Base-by-base conservation (phyloP, 2,113 vertebrate species). In the Chaetorhynchus papuensis region DNA sequence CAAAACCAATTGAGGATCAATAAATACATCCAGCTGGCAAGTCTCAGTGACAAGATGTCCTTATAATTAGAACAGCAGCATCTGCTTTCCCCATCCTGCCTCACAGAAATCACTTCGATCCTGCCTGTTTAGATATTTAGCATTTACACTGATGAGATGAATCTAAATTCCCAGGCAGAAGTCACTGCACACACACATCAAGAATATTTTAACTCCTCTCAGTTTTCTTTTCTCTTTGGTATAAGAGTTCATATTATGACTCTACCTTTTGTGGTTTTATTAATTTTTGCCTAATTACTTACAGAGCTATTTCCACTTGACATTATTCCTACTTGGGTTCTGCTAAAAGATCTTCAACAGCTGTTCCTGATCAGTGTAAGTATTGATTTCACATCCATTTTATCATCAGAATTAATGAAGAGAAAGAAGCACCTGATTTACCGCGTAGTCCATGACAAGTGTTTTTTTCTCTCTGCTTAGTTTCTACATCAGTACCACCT, bases 371-470 rank as follows among this genome's bases (percentile, higher is more conserved):
- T 80, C 60, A 61, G 45, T 76, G 31, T 75, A 96, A 91, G 59
- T 87, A 88, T 53, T 91, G 21, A 80, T 92, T 94, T 92, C 93
- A 94, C 74, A 91, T 87, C 78, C 87, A 71, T 74, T 85, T 82
- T 83, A 78, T 87, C 83, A 75, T 56, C 30, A 11, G 39, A 91
- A 91, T 90, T 88, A 93, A 69, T 52, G 61, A 87, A 88, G 70
- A 82, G 53, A 30, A 69, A 63, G 76, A 66, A 84, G 17, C 65
- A 84, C n/a, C 50, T 59, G 63, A 82, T 83, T 92, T 77, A 45
- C 35, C 86, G 59, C 63, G 47, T 54, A 83, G 78, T 87, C 61
- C 54, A 60, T 47, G 41, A 44, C 49, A 93, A 75, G 39, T 30
- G 13, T 8, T 26, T 91, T 83, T 71, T 68, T 66, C 42, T 91